Base-by-base conservation (phyloP, 1,140 invertebrate genomes). In the Anagrus nilaparvatae region DNA sequence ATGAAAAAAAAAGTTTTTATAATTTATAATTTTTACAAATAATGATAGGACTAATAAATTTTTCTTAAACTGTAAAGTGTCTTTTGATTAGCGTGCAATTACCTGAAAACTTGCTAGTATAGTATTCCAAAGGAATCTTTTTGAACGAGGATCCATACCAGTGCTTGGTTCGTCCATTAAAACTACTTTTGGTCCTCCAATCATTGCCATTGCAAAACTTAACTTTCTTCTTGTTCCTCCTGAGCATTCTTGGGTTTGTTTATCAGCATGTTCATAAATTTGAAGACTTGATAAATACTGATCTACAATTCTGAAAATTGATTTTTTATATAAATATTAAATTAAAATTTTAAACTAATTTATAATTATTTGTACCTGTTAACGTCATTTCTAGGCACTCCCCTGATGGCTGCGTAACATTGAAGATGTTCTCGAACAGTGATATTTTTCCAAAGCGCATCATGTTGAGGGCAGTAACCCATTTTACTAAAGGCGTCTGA, bases 161-260 rank as follows among this genome's bases (percentile, higher is more conserved):
- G 88, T 91, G 46, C 86, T 91, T 2, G 91, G 90, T 61, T 95
- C 91, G 60, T 96, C 91, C 58, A 96, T 70, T 8, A 96, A 70
- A 21, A 91, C 82, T 6, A 91, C 73, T 31, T 78, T 76, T 1
- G 88, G 86, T 34, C 75, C 72, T 6, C 87, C 86, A 29, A 92
- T 74, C 84, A 93, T 90, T 5, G 87, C 82, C 71, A 92, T 79
- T 17, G 86, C 85, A 53, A 89, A 92, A 46, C 85, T 84, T 31
- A 94, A 67, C 67, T 94, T 94, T 36, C 91, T 74, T 61, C 83
- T 81, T 2, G 89, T 94, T n/a, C 90, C 91, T 2, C 89, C 89
- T 4, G 88, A 93, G 57, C 89, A 86, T 49, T 83, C 77, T 46
- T 84, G 77, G 1, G 78, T 74, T 51, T 78, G 74, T 59, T 92